These are phyloP conservation scores for Zoanthus sansibaricus DNA, from an alignment of 92 coral and sea anemone species.

Conservation along the genomic window DNA sequence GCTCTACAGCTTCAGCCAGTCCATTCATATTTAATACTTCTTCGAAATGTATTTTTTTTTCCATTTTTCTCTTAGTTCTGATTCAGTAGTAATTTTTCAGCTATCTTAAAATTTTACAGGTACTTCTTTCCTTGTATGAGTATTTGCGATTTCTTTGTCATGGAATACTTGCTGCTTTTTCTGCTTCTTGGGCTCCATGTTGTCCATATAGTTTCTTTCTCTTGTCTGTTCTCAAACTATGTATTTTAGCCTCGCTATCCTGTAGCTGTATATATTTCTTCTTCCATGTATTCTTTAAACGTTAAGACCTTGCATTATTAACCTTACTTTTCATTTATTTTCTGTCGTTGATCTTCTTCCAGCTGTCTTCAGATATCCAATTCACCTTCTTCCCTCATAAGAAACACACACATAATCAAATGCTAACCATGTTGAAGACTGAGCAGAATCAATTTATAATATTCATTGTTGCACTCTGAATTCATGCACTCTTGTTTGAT, in stretches of 20 bases:
- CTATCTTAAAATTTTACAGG: conserved; percentile 33
- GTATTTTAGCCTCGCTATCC: not conserved
- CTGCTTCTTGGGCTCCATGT: conserved; percentile 29
- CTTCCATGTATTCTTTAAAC: not conserved
- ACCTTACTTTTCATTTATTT: conserved; percentile 15
- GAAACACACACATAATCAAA: no score
- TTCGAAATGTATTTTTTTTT: conserved; percentile 34
- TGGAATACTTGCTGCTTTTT: conserved; percentile 30
- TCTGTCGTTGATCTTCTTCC: conserved; percentile 32
- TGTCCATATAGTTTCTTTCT: conserved; percentile 7
- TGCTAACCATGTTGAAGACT: no score
- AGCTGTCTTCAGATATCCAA: conserved; percentile 28
- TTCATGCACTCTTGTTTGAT: no score
- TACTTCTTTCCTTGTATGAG: conserved; percentile 9
- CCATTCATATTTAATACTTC: conserved; percentile 26
- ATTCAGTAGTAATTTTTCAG: not conserved
- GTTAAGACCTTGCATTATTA: conserved; percentile 25
- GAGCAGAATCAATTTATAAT: no score
- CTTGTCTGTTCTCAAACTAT: conserved; percentile 37
- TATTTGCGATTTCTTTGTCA: conserved; percentile 35
- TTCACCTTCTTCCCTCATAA: not conserved
- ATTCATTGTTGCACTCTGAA: no score
- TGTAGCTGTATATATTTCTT: conserved; percentile 18
- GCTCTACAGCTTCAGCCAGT: conserved; percentile 30
- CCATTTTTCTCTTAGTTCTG: conserved; percentile 22